These are phyloP conservation scores for Zaprionus nigranus DNA, from an alignment of 1,140 invertebrate genomes.

Conservation along the genomic window DNA sequence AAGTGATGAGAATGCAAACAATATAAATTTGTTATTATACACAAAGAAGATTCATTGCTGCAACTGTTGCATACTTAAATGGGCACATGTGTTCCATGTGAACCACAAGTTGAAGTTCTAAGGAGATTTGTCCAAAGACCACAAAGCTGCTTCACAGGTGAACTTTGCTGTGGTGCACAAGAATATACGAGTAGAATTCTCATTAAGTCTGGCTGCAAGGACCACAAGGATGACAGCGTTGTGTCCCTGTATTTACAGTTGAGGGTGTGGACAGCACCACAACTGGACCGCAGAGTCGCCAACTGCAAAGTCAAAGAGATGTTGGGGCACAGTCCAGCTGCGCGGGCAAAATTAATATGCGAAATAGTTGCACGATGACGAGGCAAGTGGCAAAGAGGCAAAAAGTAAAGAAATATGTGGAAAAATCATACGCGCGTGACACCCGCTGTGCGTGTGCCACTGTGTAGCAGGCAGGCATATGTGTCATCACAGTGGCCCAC, in stretches of 20 bases:
- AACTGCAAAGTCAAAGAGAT: conserved; percentile 4
- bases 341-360: conserved; percentile 60
- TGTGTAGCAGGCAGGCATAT: conserved; percentile 16
- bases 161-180: not conserved
- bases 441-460: conserved; percentile 4
- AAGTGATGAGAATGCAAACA: no score
- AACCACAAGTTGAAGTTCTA: conserved; percentile 2
- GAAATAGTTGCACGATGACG: conserved; percentile 49
- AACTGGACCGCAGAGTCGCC: not conserved
- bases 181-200: conserved; percentile 19
- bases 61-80: not conserved
- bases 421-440: conserved; percentile 42
- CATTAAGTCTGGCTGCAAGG: conserved; percentile 10
- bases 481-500: conserved; percentile 21
- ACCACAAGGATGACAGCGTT: not conserved
- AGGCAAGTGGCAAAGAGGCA: conserved; percentile 3
- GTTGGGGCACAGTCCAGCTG: not conserved
- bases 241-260: not conserved
- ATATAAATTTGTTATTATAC: no score
- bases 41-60: not conserved
- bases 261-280: conserved; percentile 10
- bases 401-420: conserved; percentile 40
- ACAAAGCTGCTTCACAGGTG: not conserved
- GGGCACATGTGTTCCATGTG: not conserved
- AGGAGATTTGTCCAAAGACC: conserved; percentile 12